Base-by-base conservation (phyloP, 1,140 invertebrate species). In the Ruditapes philippinarum region DNA sequence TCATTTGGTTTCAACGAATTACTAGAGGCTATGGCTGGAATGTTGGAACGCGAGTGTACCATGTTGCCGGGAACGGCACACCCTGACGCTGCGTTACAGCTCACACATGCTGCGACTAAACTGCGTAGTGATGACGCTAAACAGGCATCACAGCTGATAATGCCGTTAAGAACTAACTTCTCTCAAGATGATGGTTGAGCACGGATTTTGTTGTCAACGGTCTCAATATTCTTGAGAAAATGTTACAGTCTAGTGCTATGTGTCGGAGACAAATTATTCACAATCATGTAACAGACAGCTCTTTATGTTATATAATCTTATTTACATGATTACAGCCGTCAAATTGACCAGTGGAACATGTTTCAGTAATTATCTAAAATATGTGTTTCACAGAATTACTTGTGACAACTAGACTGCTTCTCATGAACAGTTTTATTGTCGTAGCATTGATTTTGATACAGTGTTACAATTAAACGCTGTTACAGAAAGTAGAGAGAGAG, bases 11-110 rank as follows among this genome's bases (percentile, higher is more conserved):
- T 99, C 92, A 93, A 94, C 74, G 96, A 96, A 84, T 92, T 97
- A 0, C 92, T 97, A 17, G 96, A 96, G 78, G 95, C 96, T 9
- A 95, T 97, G 93, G 96, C 96, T 5, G 92, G 94, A 60, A 97
- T 99, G 89, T 97, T 99, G 83, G 98, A 99, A 93, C 97, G 98
- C 74, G 99, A 99, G 95, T 98, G 98, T 92, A 97, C 97, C 0
- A 95, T 98, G 60, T 96, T 99, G 82, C 97, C 98, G 0, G 97
- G 97, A 14, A 97, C 97, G 87, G 97, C 98, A 31, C 98, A 98
- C 95, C 98, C 98, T 0, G 98, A 99, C 93, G 98, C 98, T 94
- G 97, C 98, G 0, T 94, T 99, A 49, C 98, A 99, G 95, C 96
- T 99, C 88, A 97, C 98, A 25, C 98, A 99, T 96, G 98, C 98